Conservation (phyloP, 2,113 vertebrate species). For the Odontesthes bonariensis region DNA sequence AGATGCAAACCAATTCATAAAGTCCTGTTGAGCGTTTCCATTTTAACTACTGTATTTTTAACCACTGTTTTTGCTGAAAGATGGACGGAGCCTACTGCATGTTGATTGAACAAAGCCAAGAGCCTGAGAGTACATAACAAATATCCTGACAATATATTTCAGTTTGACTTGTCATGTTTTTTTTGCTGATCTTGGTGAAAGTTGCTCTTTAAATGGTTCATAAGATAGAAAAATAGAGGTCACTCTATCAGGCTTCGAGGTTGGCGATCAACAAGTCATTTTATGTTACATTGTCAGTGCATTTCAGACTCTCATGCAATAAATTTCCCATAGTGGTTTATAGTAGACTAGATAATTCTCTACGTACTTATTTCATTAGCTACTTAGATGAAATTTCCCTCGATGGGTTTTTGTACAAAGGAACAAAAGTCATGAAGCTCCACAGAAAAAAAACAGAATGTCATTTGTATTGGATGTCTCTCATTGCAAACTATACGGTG, state of each 20-base stretch:
- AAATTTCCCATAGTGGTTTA: constrained; percentile 52
- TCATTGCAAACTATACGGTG: constrained; percentile 45
- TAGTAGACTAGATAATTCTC: constrained; percentile 58
- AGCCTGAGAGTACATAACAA: constrained; percentile 45
- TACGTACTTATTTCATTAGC: constrained; percentile 65
- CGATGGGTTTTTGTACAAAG: constrained; percentile 61
- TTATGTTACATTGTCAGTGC: constrained; percentile 56
- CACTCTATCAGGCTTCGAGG: constrained; percentile 1
- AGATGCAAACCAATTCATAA: constrained; percentile 52
- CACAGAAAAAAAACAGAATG: constrained; percentile 58
- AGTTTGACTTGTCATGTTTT: constrained; percentile 40
- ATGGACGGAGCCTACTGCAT: constrained; percentile 54
- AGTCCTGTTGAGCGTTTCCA: constrained; percentile 22
- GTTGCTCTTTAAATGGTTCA: constrained; percentile 43
- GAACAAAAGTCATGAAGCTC: constrained; percentile 45
- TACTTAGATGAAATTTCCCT: constrained; percentile 61
- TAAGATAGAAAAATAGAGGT: constrained; percentile 7
- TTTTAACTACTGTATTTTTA: constrained; percentile 41
- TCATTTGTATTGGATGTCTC: constrained; percentile 41
- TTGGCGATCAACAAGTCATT: constrained; percentile 25
- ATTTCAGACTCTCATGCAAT: constrained; percentile 54
- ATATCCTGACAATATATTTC: constrained; percentile 34
- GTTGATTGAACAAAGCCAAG: constrained; percentile 48
- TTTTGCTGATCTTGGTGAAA: constrained; percentile 38
- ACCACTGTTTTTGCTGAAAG: constrained; percentile 43